These are phyloP conservation scores for Hybognathus amarus DNA, from an alignment of 2,797 vertebrate genomes.

Conservation along the genomic window DNA sequence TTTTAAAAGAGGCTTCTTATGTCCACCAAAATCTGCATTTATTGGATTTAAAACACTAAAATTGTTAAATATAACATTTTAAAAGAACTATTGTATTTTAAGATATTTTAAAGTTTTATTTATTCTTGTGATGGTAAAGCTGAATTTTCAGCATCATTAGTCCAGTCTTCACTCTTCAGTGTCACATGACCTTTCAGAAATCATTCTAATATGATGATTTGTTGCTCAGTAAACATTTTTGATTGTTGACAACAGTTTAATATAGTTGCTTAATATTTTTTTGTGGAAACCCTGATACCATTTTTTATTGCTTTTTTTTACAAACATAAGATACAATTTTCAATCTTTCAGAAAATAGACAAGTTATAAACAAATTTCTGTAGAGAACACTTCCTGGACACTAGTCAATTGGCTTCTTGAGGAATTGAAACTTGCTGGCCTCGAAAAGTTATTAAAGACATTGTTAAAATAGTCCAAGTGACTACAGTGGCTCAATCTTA, in stretches of 20 bases:
- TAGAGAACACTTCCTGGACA: too few relatives aligned
- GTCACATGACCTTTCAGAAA: neutral
- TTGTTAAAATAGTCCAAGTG: too few relatives aligned
- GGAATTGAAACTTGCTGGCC: too few relatives aligned
- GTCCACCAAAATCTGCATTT: neutral
- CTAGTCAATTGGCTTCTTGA: too few relatives aligned
- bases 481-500: too few relatives aligned
- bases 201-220: neutral
- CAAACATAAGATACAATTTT: too few relatives aligned
- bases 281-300: too few relatives aligned
- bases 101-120: neutral
- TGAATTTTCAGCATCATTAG: neutral
- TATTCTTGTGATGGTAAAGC: neutral
- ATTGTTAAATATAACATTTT: neutral
- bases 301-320: too few relatives aligned
- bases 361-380: too few relatives aligned
- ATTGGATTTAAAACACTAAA: neutral
- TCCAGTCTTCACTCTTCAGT: neutral
- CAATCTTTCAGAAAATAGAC: too few relatives aligned
- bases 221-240: neutral
- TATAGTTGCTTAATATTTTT: neutral
- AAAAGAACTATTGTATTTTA: neutral
- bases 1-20: neutral
- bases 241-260: neutral
- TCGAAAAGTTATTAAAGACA: too few relatives aligned